Conservation (phyloP, 2,113 vertebrate species). For the Muntiacus reevesi region DNA sequence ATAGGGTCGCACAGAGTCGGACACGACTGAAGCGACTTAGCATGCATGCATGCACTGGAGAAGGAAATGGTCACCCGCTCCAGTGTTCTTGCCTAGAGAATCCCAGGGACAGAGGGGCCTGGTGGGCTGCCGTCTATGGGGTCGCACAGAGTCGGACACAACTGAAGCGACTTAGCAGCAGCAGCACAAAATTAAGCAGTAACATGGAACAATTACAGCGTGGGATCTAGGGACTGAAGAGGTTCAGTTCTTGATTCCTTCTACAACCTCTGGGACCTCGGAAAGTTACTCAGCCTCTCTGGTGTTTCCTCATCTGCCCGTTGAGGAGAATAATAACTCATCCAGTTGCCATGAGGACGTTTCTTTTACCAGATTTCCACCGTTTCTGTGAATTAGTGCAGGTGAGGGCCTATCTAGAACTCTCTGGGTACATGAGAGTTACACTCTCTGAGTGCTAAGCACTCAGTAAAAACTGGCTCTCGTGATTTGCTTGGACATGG, state of each 20-base stretch:
- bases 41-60: not conserved
- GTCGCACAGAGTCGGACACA: fast-evolving
- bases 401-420: not conserved
- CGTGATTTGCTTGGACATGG: not conserved
- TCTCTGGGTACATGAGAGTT: no score
- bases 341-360: not conserved
- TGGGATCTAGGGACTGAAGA: not conserved
- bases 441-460: not conserved
- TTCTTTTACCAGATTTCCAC: not conserved
- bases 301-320: not conserved
- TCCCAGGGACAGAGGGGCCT: not conserved
- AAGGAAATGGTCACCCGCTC: not conserved
- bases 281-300: not conserved
- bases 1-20: no score
- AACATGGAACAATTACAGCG: not conserved
- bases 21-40: no score
- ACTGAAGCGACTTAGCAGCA: not conserved
- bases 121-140: not conserved
- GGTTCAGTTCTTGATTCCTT: not conserved
- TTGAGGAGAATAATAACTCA: not conserved
- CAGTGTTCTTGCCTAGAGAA: not conserved
- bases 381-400: not conserved
- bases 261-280: not conserved
- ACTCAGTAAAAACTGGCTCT: not conserved
- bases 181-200: not conserved